Base-by-base conservation (phyloP, 2,113 vertebrate genomes). In the Pygoscelis adeliae region DNA sequence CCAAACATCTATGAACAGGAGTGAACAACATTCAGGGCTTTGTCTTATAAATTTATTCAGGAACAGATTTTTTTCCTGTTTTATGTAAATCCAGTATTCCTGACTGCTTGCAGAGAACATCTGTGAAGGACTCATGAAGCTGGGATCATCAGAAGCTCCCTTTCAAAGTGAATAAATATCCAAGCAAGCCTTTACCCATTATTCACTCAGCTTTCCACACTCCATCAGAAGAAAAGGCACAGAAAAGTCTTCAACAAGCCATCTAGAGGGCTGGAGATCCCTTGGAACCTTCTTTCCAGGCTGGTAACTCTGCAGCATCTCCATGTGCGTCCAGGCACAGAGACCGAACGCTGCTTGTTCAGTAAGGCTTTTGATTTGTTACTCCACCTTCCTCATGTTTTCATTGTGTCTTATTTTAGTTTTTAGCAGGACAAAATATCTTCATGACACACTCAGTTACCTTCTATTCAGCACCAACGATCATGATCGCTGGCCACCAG, bases 401-500 rank as follows among this genome's bases (percentile, higher is more conserved):
- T 65, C 71, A 21, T 15, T 58, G 36, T 38, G 27, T 15, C 36
- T 76, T 63, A 52, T 69, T 85, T 53, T 25, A 49, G 9, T 13
- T 34, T 56, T 55, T 34, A 80, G 14, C 62, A 87, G 0, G 1
- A 82, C 11, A 47, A 82, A 67, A 27, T 38, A 47, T 15, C 46
- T 55, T 34, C 32, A 49, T 32, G 19, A 36, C 1, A 2, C 0
- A 1, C 52, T 62, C 25, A 1, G 26, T 47, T 87, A 56, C 23
- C 25, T 18, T 78, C 47, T 6, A 0, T 47, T 36, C 69, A 67
- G 34, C 53, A 53, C 6, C 5, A 5, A 25, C 0, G 6, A 3
- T 40, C 66, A 40, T 0, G 0, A 50, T 10, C 2, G 1, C n/a
- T 34, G 36, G n/a, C 36, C 42, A 30, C 15, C 1, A 2, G 8